These are phyloP conservation scores for Chromobotia macracanthus DNA, from an alignment of 2,797 vertebrate species.

Conservation along the genomic window DNA sequence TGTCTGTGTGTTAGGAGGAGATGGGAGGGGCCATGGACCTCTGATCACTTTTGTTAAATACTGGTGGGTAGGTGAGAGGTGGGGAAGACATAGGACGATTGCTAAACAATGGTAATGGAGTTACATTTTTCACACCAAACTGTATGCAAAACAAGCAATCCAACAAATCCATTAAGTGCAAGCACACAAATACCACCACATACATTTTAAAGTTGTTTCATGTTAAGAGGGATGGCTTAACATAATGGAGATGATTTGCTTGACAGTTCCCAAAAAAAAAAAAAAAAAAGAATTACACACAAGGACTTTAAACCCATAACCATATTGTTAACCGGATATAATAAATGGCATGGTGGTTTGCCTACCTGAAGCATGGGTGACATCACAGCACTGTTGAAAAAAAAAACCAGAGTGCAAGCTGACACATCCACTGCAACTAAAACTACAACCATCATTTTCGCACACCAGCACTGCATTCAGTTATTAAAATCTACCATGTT, in stretches of 20 bases:
- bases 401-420: conserved; percentile 64
- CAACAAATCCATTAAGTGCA: conserved; percentile 56
- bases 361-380: conserved; percentile 64
- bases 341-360: conserved; percentile 54
- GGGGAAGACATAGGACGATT: conserved; percentile 35
- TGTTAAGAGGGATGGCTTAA: conserved; percentile 56
- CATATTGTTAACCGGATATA: conserved; percentile 51
- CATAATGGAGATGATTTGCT: conserved; percentile 60
- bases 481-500: conserved; percentile 6
- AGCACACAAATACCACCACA: conserved; percentile 54
- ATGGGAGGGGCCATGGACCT: conserved; percentile 11
- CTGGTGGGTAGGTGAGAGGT: conserved; percentile 43
- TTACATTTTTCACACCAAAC: conserved; percentile 47
- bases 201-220: conserved; percentile 54
- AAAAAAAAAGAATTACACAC: conserved; percentile 47
- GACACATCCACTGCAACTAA: conserved; percentile 54
- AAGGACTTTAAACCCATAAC: conserved; percentile 50
- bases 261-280: conserved; percentile 48
- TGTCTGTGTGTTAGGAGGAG: neutral
- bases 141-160: conserved; percentile 52
- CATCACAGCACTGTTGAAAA: conserved; percentile 64
- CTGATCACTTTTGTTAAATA: conserved; percentile 44
- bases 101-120: conserved; percentile 43
- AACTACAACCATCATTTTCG: conserved; percentile 33
- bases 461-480: conserved; percentile 40